A percentile compares a stretch with the other conserved stretches of the same genome.
Evolutionary conservation across 1,140 invertebrate species (phyloP).

Genomic region (Macrobrachium rosenbergii): DNA sequence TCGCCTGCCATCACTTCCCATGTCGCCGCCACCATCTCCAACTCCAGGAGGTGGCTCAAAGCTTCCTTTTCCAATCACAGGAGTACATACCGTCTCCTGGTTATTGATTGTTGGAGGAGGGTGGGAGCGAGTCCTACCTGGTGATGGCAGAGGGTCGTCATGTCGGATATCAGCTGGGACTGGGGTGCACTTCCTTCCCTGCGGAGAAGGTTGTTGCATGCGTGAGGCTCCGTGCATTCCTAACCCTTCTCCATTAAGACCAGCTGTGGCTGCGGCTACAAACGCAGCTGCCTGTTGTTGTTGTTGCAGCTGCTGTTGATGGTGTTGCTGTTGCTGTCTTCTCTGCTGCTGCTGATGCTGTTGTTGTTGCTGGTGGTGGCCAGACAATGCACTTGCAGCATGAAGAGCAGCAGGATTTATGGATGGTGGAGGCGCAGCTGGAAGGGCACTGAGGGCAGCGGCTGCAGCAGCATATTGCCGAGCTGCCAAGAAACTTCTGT

Average conservation of each 20-base stretch:
- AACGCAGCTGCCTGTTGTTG: constrained; percentile 47
- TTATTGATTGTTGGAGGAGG: neutral
- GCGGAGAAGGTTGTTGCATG: constrained; percentile 41
- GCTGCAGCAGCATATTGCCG: constrained; percentile 63
- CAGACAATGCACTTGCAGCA: neutral
- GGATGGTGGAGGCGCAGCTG: constrained; percentile 37
- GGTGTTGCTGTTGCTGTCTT: constrained; percentile 34
- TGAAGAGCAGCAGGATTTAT: constrained; percentile 25
- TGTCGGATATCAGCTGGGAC: constrained; percentile 9
- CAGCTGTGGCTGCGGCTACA: constrained; percentile 36
- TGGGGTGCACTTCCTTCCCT: constrained; percentile 21
- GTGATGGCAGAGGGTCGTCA: constrained; percentile 41
- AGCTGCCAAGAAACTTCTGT: constrained; percentile 56
- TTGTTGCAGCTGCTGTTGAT: constrained; percentile 8
- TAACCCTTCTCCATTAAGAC: constrained; percentile 49
- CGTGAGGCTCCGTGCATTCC: constrained; percentile 24
- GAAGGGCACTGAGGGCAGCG: constrained; percentile 34
- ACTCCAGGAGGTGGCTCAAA: constrained; percentile 1
- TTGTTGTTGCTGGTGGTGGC: constrained; percentile 47
- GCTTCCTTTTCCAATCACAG: constrained; percentile 1
- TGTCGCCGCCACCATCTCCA: constrained; percentile 15
- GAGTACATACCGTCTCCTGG: constrained; percentile 22
- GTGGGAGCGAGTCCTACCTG: constrained; percentile 37
- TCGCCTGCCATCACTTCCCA: constrained; percentile 34
- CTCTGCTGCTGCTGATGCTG: constrained; percentile 15